Conservation (phyloP, 2,888 invertebrate species). For the Apodemia mormo region DNA sequence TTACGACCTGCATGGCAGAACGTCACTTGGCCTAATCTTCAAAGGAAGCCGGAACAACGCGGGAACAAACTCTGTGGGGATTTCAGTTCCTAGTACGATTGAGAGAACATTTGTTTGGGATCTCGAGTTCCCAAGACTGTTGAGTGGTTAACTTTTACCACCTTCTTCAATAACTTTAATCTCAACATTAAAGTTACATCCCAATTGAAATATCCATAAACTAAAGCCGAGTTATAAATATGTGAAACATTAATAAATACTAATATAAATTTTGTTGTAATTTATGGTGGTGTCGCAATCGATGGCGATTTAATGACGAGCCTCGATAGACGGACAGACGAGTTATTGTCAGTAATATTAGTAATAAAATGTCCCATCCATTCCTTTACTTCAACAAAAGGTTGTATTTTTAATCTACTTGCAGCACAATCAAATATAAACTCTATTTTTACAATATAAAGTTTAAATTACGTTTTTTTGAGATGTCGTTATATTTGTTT, state of each 20-base stretch:
- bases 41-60: too few species aligned
- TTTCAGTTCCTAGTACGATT: too few species aligned
- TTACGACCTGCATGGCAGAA: too few species aligned
- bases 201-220: slow-evolving; percentile 8
- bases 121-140: too few species aligned
- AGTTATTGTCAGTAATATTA: slow-evolving; percentile 53
- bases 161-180: not conserved
- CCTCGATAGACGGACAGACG: slow-evolving; percentile 50
- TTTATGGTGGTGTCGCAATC: slow-evolving; percentile 22
- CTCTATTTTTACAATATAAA: not conserved
- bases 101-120: too few species aligned
- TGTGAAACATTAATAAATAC: slow-evolving; percentile 34
- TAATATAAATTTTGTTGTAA: slow-evolving; percentile 15
- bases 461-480: not conserved
- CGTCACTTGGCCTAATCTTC: too few species aligned
- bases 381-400: slow-evolving; percentile 10
- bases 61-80: too few species aligned
- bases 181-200: not conserved
- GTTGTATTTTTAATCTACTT: slow-evolving; percentile 8
- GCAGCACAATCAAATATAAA: not conserved
- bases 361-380: slow-evolving; percentile 29
- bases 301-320: slow-evolving; percentile 64
- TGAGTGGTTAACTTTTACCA: too few species aligned
- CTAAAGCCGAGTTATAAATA: slow-evolving; percentile 47
- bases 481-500: slow-evolving; percentile 12